Evolutionary conservation across 2,888 invertebrate species (phyloP).

Genomic region (Brachypterus glaber): DNA sequence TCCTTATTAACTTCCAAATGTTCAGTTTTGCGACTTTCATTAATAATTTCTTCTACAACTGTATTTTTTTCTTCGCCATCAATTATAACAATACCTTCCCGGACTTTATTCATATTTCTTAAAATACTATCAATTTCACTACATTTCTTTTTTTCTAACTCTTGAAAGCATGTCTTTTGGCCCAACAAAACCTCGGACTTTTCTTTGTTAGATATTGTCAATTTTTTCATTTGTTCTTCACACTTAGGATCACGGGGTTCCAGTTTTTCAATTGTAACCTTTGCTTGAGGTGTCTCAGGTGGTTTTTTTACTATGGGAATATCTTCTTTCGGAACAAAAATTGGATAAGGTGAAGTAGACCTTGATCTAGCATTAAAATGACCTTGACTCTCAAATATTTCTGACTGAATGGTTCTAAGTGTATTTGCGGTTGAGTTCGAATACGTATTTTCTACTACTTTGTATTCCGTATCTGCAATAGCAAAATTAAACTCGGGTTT

Average conservation of each 20-base stretch:
- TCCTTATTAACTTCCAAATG: conserved; percentile 7
- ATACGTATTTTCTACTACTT: conserved; percentile 28
- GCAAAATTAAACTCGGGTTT: conserved; percentile 34
- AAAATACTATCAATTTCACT: conserved; percentile 23
- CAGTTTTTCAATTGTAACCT: conserved; percentile 6
- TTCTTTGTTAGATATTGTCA: conserved; percentile 26
- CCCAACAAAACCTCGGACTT: conserved; percentile 28
- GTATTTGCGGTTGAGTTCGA: conserved; percentile 20
- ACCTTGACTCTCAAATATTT: conserved; percentile 38
- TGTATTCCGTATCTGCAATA: conserved; percentile 25
- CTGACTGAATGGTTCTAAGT: conserved; percentile 32
- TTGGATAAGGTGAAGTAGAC: conserved; percentile 31
- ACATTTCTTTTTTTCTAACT: conserved; percentile 31
- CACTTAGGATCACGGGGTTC: conserved; percentile 24
- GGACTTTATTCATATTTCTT: conserved; percentile 21
- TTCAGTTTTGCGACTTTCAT: conserved; percentile 7
- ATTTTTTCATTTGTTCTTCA: conserved; percentile 28
- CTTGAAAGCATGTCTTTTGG: conserved; percentile 33
- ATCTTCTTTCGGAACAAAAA: conserved; percentile 31
- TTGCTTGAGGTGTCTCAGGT: conserved; percentile 7
- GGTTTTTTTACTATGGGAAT: conserved; percentile 3
- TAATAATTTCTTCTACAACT: neutral
- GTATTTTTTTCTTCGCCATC: neutral
- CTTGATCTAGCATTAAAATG: conserved; percentile 37
- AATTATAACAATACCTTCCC: conserved; percentile 16